Evolutionary conservation across 53 echinoderm and acorn worm species (phyloP), one percentile per base, ranked within the genome.

Genomic region (Pentamera pediparva): DNA sequence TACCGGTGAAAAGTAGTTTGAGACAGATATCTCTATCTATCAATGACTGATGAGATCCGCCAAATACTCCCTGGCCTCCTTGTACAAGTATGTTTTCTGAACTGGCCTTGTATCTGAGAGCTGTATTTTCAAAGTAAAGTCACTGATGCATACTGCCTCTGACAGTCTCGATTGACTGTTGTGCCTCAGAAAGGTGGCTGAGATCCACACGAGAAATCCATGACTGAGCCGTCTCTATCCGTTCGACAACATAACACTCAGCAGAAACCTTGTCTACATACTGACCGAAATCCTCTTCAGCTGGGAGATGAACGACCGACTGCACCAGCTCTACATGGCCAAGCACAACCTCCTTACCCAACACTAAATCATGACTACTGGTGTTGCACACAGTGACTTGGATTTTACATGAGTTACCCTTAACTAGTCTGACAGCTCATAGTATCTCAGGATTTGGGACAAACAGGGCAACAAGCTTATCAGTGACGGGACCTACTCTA

Each of bases 151-250:
- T 17, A 69, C 76, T 18, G 41, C 15, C 45, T 83, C 83, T 56
- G n/a, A n/a, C 70, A 78, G 72, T 84, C 78, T 84, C 35, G 54
- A 20, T 78, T 72, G 72, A 84, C 78, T 2, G 59, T 48, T 86
- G 80, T 32, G 35, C 32, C 30, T 21, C 32, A 5, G 60, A 32
- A 7, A 83, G 65, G 18, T 67, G 12, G 32, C 20, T 27, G 37
- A 69, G 29, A 33, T 45, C 82, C 27, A 52, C 52, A 26, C 37
- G 43, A 28, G 78, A 56, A 41, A 65, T 24, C 67, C 65, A 78
- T 35, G n/a, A n/a, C n/a, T n/a, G n/a, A 48, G 5, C 4, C n/a
- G n/a, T n/a, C n/a, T n/a, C n/a, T n/a, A n/a, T n/a, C 35, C n/a
- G n/a, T n/a, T n/a, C n/a, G n/a, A n/a, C n/a, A n/a, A n/a, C n/a